These are phyloP conservation scores for Suillia variegata DNA, from an alignment of 2,888 invertebrate genomes.

Conservation along the genomic window DNA sequence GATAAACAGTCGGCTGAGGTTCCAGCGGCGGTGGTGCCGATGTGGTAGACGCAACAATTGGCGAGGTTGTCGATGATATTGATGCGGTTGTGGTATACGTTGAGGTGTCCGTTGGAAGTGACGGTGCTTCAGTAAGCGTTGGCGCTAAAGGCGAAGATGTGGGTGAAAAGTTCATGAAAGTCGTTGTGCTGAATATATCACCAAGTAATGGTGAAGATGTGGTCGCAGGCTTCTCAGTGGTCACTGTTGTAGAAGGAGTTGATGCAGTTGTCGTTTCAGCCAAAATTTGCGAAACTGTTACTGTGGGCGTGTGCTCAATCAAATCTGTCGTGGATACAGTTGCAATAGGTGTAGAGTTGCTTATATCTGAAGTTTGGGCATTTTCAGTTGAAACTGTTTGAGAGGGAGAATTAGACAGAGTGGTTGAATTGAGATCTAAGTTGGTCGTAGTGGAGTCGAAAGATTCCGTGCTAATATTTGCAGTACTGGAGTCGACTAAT, in stretches of 20 bases:
- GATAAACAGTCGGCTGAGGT: constrained; percentile 39
- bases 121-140: too few relatives aligned
- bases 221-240: constrained; percentile 3
- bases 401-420: constrained; percentile 5
- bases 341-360: constrained; percentile 10
- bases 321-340: constrained; percentile 2
- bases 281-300: too few relatives aligned
- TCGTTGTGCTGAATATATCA: neutral
- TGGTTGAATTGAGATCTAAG: neutral
- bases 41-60: constrained; percentile 10
- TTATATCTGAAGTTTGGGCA: neutral
- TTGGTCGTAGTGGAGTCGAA: neutral
- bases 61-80: constrained; percentile 19
- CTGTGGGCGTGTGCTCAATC: too few relatives aligned
- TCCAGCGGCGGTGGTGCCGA: constrained; percentile 30
- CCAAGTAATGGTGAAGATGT: neutral
- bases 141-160: constrained; percentile 11
- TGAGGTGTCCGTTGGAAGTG: too few relatives aligned
- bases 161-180: neutral
- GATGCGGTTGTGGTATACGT: neutral
- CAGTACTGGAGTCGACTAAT: neutral
- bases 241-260: neutral
- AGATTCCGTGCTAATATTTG: neutral
- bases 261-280: constrained; percentile 9
- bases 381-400: constrained; percentile 10